Base-by-base conservation (phyloP, 2,113 vertebrate species). In the Calonectris borealis region DNA sequence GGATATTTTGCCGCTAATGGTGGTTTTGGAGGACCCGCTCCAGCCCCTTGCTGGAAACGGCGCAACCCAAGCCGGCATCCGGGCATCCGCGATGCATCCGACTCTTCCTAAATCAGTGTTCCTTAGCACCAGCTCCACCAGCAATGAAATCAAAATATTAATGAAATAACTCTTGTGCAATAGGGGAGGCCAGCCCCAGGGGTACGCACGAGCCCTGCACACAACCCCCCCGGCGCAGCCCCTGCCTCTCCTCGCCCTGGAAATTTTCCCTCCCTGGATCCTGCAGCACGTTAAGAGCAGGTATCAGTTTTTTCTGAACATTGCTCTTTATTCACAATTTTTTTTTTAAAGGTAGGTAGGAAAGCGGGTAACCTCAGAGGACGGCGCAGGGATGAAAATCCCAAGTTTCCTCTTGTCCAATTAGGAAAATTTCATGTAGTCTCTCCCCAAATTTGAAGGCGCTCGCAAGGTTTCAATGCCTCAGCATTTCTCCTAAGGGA, bases 401-500 rank as follows among this genome's bases (percentile, higher is more conserved):
- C 11, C 1, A 0, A 58, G 20, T 36, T 79, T 57, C 72, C 65
- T 15, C 31, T 64, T 11, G n/a, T 27, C n/a, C 60, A 70, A 46
- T 49, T n/a, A 73, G 8, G 6, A 83, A 40, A 83, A 91, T 42
- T 65, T 32, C 1, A 27, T n/a, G 76, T 48, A 75, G 79, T 12
- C 48, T 91, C 77, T 91, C 49, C 73, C 49, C 17, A 79, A 7
- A 85, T 76, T 9, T 32, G 29, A 79, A 91, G 60, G 80, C 3
- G 0, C 86, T 91, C 5, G 0, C 64, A n/a, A 71, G 73, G 46
- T 88, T 91, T 78, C n/a, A 77, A 61, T 73, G 79, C 77, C 93
- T 91, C 86, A 95, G 94, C 92, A 71, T 42, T 93, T 94, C 88
- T 95, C 96, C 93, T 70, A 34, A 78, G 92, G 95, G 88, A 95